Percentiles rank a stretch among this genome's conserved stretches.
These are phyloP conservation scores for Rhopalosiphum maidis DNA, from an alignment of 1,140 invertebrate genomes.

Conservation along the genomic window DNA sequence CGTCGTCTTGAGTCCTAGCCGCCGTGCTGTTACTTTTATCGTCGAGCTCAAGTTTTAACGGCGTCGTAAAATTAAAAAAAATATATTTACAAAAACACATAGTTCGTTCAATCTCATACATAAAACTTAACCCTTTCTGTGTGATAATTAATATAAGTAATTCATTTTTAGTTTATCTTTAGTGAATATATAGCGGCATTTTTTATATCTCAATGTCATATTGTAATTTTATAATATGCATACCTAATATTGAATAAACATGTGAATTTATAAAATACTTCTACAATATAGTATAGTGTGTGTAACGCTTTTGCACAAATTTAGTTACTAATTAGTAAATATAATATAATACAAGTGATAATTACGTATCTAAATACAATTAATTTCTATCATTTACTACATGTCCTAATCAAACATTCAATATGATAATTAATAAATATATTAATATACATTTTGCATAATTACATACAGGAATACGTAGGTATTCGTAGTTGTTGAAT, in stretches of 20 bases:
- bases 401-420: background rate
- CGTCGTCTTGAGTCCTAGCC: background rate
- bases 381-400: background rate
- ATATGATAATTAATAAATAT: background rate
- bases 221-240: background rate
- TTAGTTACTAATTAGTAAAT: background rate
- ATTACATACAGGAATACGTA: background rate
- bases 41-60: conserved; percentile 49
- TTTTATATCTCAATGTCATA: background rate
- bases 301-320: background rate
- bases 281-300: too few relatives aligned
- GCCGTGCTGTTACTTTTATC: conserved; percentile 52
- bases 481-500: background rate
- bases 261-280: background rate
- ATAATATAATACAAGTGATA: background rate
- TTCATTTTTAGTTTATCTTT: background rate
- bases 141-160: conserved; percentile 18
- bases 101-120: background rate
- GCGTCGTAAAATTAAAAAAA: conserved; percentile 55
- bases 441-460: background rate
- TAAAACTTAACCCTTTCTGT: background rate
- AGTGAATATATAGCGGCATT: background rate
- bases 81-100: background rate
- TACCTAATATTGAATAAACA: background rate
- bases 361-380: background rate